Evolutionary conservation across 1,140 invertebrate species (phyloP).

Genomic region (Mamestra configurata): DNA sequence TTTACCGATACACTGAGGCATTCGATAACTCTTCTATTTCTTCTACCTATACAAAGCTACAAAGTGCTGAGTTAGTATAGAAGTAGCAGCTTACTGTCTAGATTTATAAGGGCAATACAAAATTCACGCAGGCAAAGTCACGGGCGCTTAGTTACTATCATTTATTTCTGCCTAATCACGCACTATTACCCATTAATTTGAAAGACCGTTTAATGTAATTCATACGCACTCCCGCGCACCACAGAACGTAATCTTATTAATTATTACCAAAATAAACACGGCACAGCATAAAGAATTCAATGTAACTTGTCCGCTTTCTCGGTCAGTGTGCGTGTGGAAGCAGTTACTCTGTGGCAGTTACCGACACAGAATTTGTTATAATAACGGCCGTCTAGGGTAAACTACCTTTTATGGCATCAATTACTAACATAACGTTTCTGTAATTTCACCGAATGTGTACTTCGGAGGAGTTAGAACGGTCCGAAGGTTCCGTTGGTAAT

Average conservation of each 20-base stretch:
- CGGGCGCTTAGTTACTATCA: not conserved
- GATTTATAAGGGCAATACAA: not conserved
- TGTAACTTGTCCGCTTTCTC: constrained; percentile 41
- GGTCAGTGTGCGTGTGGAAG: constrained; percentile 56
- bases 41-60: too few species aligned
- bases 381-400: constrained; percentile 68
- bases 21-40: too few species aligned
- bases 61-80: too few species aligned
- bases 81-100: not conserved
- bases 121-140: not conserved
- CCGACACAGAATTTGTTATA: constrained; percentile 68
- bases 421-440: constrained; percentile 68
- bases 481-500: constrained; percentile 40
- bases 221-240: constrained; percentile 17
- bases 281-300: constrained; percentile 59
- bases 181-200: constrained; percentile 37
- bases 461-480: constrained; percentile 38
- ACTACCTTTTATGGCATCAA: constrained; percentile 71
- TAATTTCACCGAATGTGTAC: constrained; percentile 64
- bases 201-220: constrained; percentile 41
- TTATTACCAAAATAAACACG: constrained; percentile 65
- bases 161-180: constrained; percentile 18
- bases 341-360: constrained; percentile 51
- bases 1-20: too few species aligned
- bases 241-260: constrained; percentile 61